Evolutionary conservation across 2,888 invertebrate species (phyloP).

Genomic region (Polia nebulosa): DNA sequence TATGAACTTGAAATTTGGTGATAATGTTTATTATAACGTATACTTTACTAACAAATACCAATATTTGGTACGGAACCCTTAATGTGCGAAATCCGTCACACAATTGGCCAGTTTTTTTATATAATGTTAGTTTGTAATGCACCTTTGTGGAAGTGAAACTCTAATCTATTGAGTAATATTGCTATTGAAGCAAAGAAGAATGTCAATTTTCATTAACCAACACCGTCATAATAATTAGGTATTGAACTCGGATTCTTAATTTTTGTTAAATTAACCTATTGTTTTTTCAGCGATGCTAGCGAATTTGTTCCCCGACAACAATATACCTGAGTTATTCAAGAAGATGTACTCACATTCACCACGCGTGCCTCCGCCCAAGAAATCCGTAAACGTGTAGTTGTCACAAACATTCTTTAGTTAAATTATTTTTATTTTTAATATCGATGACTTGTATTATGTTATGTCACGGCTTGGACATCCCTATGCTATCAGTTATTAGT

Average conservation of each 20-base stretch:
- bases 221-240: not conserved
- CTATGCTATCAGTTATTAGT: constrained; percentile 16
- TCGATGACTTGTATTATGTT: not conserved
- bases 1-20: no score
- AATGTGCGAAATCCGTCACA: no score
- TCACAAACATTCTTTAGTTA: constrained; percentile 3
- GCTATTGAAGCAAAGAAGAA: not conserved
- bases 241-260: not conserved
- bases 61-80: no score
- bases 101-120: no score
- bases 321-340: constrained; percentile 93
- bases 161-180: no score
- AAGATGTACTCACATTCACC: constrained; percentile 94
- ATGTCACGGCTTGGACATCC: not conserved
- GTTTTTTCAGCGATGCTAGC: constrained; percentile 89
- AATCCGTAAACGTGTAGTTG: constrained; percentile 77
- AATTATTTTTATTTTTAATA: constrained; percentile 22
- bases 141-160: no score
- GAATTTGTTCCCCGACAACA: constrained; percentile 95
- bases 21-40: no score
- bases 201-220: not conserved
- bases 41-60: no score
- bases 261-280: not conserved
- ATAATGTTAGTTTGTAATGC: no score
- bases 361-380: constrained; percentile 81